These are phyloP conservation scores for Drosophila punjabiensis DNA, from an alignment of 1,140 invertebrate species.

Conservation along the genomic window DNA sequence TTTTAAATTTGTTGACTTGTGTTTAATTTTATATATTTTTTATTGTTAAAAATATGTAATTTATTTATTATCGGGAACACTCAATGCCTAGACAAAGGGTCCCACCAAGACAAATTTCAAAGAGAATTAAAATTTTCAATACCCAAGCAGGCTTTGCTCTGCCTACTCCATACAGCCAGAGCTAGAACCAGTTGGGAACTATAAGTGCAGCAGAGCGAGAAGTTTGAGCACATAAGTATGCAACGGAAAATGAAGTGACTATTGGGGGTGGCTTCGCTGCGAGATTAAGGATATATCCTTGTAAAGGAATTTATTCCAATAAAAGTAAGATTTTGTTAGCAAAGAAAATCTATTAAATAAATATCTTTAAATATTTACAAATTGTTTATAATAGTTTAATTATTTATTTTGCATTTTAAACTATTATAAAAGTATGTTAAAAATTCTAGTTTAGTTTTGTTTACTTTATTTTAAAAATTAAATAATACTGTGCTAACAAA, in stretches of 20 bases:
- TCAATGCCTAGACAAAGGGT: slow-evolving; percentile 79
- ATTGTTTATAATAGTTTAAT: background rate
- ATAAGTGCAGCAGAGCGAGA: background rate
- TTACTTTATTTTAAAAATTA: background rate
- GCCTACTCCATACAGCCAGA: background rate
- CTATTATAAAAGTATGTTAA: background rate
- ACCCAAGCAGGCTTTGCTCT: background rate
- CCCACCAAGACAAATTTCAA: slow-evolving; percentile 84
- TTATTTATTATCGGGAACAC: slow-evolving; percentile 67
- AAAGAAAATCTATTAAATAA: background rate
- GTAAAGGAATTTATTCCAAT: background rate
- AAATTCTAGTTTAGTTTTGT: background rate
- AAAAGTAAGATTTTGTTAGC: too few relatives aligned
- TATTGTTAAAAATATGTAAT: slow-evolving; percentile 27
- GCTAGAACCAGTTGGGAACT: slow-evolving; percentile 67
- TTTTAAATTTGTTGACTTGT: too few relatives aligned
- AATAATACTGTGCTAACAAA: background rate
- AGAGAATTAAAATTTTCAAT: slow-evolving; percentile 80
- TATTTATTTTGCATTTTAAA: background rate
- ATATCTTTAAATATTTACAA: background rate
- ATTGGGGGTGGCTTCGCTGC: background rate
- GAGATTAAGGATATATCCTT: background rate
- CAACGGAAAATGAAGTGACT: slow-evolving; percentile 7
- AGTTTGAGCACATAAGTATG: slow-evolving; percentile 38
- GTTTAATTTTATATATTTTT: background rate